Evolutionary conservation across 2,113 vertebrate species (phyloP).

Genomic region (Phocoena sinus): DNA sequence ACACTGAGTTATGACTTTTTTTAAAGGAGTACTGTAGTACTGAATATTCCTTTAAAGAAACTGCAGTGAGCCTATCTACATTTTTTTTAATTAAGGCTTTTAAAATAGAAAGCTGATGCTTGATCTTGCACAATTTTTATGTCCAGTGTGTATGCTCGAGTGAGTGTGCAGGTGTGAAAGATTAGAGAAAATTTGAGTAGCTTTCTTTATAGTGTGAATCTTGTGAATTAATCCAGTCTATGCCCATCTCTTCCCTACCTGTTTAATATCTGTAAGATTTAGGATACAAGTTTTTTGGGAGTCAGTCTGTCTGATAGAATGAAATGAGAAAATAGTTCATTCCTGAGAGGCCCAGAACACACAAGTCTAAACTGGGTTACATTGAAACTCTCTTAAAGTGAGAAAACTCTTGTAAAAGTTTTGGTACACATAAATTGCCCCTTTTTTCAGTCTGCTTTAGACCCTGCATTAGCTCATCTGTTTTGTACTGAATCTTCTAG

Average conservation of each 20-base stretch:
- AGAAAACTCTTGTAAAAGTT: neutral
- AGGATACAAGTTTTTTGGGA: neutral
- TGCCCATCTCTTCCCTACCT: neutral
- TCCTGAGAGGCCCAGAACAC: conserved; percentile 24
- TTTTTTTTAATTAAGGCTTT: conserved; percentile 58
- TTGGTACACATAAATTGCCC: neutral
- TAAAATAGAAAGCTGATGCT: conserved; percentile 65
- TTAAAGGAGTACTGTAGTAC: conserved; percentile 67
- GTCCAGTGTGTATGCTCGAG: conserved; percentile 51
- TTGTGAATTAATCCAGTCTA: conserved; percentile 3
- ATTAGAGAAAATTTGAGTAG: conserved; percentile 12
- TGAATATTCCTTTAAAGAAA: conserved; percentile 69
- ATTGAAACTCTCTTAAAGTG: neutral
- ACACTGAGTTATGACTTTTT: conserved; percentile 63
- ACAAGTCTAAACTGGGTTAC: neutral
- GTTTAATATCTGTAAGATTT: conserved; percentile 15
- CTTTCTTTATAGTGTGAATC: conserved; percentile 43
- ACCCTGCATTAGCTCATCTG: neutral
- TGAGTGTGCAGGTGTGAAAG: conserved; percentile 37
- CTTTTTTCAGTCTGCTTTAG: neutral
- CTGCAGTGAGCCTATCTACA: conserved; percentile 65
- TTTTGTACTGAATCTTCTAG: neutral
- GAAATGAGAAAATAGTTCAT: conserved; percentile 38
- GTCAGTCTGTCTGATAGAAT: conserved; percentile 21
- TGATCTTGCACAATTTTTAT: conserved; percentile 74